Conservation (phyloP, 2,113 vertebrate species). For the Salminus brasiliensis region DNA sequence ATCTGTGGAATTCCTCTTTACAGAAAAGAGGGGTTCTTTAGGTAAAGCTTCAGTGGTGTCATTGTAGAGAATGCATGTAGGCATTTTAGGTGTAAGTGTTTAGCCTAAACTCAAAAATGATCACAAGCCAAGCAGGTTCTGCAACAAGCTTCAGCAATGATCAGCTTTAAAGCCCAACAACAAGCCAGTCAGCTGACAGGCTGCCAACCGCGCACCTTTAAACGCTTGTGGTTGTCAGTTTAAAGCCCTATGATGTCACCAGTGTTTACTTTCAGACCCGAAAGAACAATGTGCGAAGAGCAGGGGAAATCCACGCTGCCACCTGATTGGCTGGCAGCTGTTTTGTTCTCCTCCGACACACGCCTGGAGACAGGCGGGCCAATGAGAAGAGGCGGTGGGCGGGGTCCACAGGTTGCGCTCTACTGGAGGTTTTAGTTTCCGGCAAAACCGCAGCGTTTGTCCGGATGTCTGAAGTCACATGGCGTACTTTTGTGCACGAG, state of each 20-base stretch:
- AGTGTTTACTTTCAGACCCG: conserved; percentile 34
- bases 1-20: too few relatives aligned
- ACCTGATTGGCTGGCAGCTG: conserved; percentile 39
- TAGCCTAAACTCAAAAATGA: too few relatives aligned
- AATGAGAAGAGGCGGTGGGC: conserved; percentile 33
- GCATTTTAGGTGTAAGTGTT: background rate
- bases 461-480: conserved; percentile 41
- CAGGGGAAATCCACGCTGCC: conserved; percentile 24
- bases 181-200: background rate
- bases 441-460: conserved; percentile 24
- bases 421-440: conserved; percentile 33
- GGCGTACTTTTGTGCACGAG: conserved; percentile 15
- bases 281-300: conserved; percentile 15
- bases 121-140: background rate
- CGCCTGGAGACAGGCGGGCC: conserved; percentile 50
- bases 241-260: conserved; percentile 44
- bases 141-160: background rate
- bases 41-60: too few relatives aligned
- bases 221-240: conserved; percentile 37
- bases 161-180: background rate
- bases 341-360: conserved; percentile 23
- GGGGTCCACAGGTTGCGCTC: background rate
- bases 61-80: too few relatives aligned
- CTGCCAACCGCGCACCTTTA: conserved; percentile 34
- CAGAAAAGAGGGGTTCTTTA: too few relatives aligned